phyloP scores from a whole-genome alignment of 2,797 vertebrate genomes.

The Mormyrus hasselquistii region DNA sequence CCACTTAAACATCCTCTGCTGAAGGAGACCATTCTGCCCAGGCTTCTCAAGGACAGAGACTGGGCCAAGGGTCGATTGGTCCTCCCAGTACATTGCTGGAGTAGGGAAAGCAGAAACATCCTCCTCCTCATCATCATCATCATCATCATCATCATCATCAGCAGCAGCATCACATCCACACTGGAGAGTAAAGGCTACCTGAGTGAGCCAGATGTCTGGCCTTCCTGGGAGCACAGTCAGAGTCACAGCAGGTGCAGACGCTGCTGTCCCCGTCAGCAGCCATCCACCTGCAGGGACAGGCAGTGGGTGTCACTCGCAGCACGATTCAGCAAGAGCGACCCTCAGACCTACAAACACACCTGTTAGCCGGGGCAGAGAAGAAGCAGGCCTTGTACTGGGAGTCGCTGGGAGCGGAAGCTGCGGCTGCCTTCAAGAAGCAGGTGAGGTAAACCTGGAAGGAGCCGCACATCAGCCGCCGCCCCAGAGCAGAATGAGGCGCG shows the following conservation, averaged over 20 bases:
- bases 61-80: slow-evolving; percentile 44
- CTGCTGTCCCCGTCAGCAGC: slow-evolving; percentile 40
- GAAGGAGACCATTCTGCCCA: not conserved
- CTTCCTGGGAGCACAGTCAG: not conserved
- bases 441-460: slow-evolving; percentile 55
- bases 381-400: slow-evolving; percentile 54
- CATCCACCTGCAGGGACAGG: slow-evolving; percentile 43
- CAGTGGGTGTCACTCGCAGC: not conserved
- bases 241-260: slow-evolving; percentile 48
- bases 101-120: not conserved
- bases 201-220: not conserved
- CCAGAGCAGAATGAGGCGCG: no score
- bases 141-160: no score
- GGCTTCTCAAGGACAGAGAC: slow-evolving; percentile 32
- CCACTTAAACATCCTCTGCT: not conserved
- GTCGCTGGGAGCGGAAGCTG: slow-evolving; percentile 19
- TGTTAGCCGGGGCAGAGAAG: slow-evolving; percentile 22
- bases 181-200: not conserved
- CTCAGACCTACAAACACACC: slow-evolving; percentile 22
- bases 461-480: not conserved
- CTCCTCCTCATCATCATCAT: not conserved
- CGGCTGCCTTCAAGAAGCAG: slow-evolving; percentile 54
- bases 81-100: slow-evolving; percentile 48
- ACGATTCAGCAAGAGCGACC: slow-evolving; percentile 28
- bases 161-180: not conserved